Evolutionary conservation across 1,140 invertebrate genomes (phyloP).

Genomic region (Drosophila miranda): DNA sequence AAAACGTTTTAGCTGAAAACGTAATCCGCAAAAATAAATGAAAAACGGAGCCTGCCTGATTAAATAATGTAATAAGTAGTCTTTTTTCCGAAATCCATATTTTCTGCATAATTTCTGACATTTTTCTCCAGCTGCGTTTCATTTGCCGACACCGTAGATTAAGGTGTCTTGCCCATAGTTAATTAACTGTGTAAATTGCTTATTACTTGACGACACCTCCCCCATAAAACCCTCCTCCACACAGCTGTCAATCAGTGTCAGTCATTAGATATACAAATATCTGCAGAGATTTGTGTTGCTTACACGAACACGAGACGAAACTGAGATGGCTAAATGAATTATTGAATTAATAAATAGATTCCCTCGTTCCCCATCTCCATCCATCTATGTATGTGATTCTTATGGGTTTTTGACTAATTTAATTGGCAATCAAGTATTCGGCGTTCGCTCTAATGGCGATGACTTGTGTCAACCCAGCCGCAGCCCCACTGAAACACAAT

Average conservation of each 20-base stretch:
- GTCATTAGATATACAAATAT: constrained; percentile 41
- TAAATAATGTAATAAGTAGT: no score
- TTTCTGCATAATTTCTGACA: no score
- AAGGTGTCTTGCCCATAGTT: constrained; percentile 32
- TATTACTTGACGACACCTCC: constrained; percentile 31
- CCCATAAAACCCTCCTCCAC: constrained; percentile 21
- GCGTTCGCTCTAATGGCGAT: constrained; percentile 56
- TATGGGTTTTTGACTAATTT: constrained; percentile 54
- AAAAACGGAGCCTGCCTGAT: no score
- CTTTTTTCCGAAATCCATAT: no score
- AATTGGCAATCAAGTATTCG: constrained; percentile 75
- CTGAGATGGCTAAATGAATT: constrained; percentile 59
- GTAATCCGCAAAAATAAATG: no score
- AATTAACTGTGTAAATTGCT: constrained; percentile 37
- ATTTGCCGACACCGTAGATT: constrained; percentile 11
- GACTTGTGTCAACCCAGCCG: constrained; percentile 41
- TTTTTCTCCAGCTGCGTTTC: no score
- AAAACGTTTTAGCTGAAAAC: no score
- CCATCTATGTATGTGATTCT: constrained; percentile 16
- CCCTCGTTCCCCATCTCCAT: constrained; percentile 3
- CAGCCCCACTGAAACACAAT: constrained; percentile 26
- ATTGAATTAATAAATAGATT: constrained; percentile 55
- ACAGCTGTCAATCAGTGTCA: constrained; percentile 42
- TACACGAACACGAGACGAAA: constrained; percentile 1
- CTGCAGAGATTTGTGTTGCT: constrained; percentile 37